phyloP scores from a whole-genome alignment of 1,140 invertebrate species.

The Diorhabda sublineata region DNA sequence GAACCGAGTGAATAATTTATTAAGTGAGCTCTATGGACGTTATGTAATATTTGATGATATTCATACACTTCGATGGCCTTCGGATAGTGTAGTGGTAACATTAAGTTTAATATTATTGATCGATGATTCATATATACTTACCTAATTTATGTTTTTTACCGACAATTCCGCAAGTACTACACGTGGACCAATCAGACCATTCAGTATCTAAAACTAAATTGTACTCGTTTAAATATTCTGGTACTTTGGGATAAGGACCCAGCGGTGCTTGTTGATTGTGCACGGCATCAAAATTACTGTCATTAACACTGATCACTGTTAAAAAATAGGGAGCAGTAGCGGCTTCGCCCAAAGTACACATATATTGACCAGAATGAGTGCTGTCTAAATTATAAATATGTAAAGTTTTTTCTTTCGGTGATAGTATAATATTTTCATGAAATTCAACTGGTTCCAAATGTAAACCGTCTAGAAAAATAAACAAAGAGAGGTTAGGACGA shows the following conservation, averaged over 20 bases:
- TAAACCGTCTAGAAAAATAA: conserved; percentile 17
- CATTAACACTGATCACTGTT: conserved; percentile 46
- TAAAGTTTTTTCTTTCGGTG: conserved; percentile 46
- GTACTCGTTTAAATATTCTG: conserved; percentile 37
- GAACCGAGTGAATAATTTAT: too few relatives aligned
- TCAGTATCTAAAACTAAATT: conserved; percentile 47
- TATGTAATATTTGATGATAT: too few relatives aligned
- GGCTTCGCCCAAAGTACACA: conserved; percentile 48
- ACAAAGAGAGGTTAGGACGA: neutral
- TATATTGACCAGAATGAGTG: conserved; percentile 51
- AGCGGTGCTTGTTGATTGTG: conserved; percentile 35
- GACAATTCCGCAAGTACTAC: conserved; percentile 56
- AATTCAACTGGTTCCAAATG: conserved; percentile 39
- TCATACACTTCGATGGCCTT: too few relatives aligned
- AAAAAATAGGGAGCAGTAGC: conserved; percentile 48
- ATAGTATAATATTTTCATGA: conserved; percentile 47
- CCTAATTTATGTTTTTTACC: conserved; percentile 51
- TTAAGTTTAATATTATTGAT: too few relatives aligned
- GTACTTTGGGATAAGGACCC: conserved; percentile 35
- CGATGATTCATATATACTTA: neutral
- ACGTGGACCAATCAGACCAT: conserved; percentile 60
- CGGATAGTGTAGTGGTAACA: too few relatives aligned
- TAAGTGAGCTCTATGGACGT: too few relatives aligned
- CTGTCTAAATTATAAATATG: conserved; percentile 49
- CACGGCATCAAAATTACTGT: conserved; percentile 32